Conservation (phyloP, 2,888 invertebrate genomes). For the Mystacides longicornis region DNA sequence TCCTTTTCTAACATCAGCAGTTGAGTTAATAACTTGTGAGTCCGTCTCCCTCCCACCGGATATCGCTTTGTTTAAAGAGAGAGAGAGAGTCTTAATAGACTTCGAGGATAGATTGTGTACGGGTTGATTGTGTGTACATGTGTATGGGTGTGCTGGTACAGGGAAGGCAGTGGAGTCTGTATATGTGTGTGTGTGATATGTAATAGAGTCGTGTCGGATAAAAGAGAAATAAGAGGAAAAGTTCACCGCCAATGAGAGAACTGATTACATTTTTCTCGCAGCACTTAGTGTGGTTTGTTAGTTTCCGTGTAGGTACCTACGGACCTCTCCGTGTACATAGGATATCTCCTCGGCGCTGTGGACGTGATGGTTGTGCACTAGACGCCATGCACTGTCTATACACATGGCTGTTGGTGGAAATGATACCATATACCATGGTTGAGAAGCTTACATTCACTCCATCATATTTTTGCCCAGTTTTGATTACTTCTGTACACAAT, state of each 20-base stretch:
- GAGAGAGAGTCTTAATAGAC: slow-evolving; percentile 25
- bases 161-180: no score
- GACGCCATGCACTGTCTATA: no score
- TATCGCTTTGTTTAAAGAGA: slow-evolving; percentile 24
- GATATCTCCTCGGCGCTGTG: not conserved
- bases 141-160: no score
- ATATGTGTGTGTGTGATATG: slow-evolving; percentile 11
- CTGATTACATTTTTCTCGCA: slow-evolving; percentile 26
- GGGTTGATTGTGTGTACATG: no score
- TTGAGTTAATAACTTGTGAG: not conserved
- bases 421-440: no score
- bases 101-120: not conserved
- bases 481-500: no score
- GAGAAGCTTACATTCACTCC: no score
- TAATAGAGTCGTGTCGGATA: slow-evolving; percentile 2
- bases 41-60: slow-evolving; percentile 13
- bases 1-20: not conserved
- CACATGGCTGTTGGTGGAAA: no score
- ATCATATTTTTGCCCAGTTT: no score
- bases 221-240: slow-evolving; percentile 9
- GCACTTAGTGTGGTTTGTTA: slow-evolving; percentile 26
- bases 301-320: no score
- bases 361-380: no score
- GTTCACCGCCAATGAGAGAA: slow-evolving; percentile 25
- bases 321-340: no score